phyloP scores from a whole-genome alignment of 2,888 invertebrate species.

The Synergus japonicus region DNA sequence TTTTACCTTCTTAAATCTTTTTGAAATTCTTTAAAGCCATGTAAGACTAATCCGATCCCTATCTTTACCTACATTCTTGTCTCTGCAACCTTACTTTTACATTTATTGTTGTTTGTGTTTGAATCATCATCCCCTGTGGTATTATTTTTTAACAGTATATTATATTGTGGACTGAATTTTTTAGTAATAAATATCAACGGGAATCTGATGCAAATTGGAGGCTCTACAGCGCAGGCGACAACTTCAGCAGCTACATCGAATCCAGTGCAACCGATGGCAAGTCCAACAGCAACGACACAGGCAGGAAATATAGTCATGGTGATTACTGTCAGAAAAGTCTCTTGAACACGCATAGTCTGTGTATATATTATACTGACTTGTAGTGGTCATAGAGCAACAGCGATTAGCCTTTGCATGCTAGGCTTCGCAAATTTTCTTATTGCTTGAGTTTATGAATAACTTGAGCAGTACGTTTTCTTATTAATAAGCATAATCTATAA shows the following conservation, averaged over 20 bases:
- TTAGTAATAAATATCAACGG: slow-evolving; percentile 87
- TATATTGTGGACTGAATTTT: slow-evolving; percentile 62
- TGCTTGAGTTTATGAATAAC: not conserved
- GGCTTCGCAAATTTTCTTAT: slow-evolving; percentile 39
- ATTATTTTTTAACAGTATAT: not conserved
- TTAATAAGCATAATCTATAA: not conserved
- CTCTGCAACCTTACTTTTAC: too few species aligned
- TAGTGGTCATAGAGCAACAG: slow-evolving; percentile 72
- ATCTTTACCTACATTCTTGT: too few species aligned
- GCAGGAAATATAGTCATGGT: slow-evolving; percentile 88
- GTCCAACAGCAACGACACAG: slow-evolving; percentile 73
- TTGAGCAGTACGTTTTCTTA: not conserved
- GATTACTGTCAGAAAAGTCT: slow-evolving; percentile 73
- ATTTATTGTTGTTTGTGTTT: too few species aligned
- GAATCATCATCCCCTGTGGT: too few species aligned
- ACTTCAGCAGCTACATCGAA: slow-evolving; percentile 78
- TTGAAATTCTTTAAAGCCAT: too few species aligned
- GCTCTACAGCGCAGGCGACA: slow-evolving; percentile 73
- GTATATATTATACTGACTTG: slow-evolving; percentile 71
- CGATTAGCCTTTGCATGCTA: slow-evolving; percentile 46
- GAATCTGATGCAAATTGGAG: slow-evolving; percentile 85
- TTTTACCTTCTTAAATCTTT: too few species aligned
- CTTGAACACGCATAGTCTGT: slow-evolving; percentile 72
- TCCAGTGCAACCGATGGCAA: slow-evolving; percentile 77
- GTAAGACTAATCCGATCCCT: too few species aligned